Base-by-base conservation (phyloP, 1,140 invertebrate species). In the Stegodyphus mimosarum region DNA sequence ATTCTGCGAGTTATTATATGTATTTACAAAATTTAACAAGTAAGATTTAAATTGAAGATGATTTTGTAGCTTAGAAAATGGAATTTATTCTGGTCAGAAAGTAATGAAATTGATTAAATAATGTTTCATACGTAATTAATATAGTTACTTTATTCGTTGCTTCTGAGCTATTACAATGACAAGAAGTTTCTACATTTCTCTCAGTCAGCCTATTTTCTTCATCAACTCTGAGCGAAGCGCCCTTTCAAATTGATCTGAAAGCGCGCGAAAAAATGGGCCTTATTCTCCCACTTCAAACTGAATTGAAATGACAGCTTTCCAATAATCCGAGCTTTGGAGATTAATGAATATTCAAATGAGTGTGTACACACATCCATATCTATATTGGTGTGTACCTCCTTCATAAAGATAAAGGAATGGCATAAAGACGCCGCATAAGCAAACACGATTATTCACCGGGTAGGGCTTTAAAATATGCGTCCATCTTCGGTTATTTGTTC, bases 321-420 rank as follows among this genome's bases (percentile, higher is more conserved):
- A 66, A 84, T 84, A 74, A 84, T 84, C 63, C 60, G 11, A 15
- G 50, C 66, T 15, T 60, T 60, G 15, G 55, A 60, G 10, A 17
- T 75, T 84, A 84, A 75, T 84, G 81, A 84, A 84, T 84, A 84
- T 84, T 84, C 81, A 84, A 84, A 84, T 84, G 81, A 75, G 73
- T 84, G 64, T 83, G 80, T 83, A 83, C 80, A 83, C 72, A 83
- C 52, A 83, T 81, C 67, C 53, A 81, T 81, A 81, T 83, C 80
- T 83, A 52, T 74, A 74, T 83, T 83, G 70, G 71, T 64, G n/a
- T 67, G 64, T 18, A 7, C 17, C 64, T 67, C 17, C 64, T 60
- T 15, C 55, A 10, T 15, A 9, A 10, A 9, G 9, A 60, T 60
- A 70, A 33, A 17, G 60, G 69, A 6, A 53, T 49, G 55, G 80